Percentiles rank a stretch among this genome's conserved stretches.
These are phyloP conservation scores for Sipha flava DNA, from an alignment of 1,140 invertebrate genomes.

Conservation along the genomic window DNA sequence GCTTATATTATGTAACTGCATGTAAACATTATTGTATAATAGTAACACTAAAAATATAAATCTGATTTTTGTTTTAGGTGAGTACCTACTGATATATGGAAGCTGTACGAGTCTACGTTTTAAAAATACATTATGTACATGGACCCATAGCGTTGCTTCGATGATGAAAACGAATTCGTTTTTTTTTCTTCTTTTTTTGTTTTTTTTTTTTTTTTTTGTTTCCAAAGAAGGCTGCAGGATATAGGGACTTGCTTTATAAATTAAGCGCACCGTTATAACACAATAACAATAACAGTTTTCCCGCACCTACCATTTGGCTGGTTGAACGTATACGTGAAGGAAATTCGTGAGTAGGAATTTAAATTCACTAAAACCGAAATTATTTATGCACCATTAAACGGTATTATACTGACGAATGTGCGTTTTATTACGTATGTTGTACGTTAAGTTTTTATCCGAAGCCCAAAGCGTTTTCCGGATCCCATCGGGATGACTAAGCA, in stretches of 20 bases:
- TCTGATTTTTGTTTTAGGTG: conserved; percentile 8
- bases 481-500: too few relatives aligned
- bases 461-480: too few relatives aligned
- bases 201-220: too few relatives aligned
- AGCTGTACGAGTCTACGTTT: not conserved
- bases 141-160: too few relatives aligned
- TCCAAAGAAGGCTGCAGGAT: not conserved
- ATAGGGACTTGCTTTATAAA: not conserved
- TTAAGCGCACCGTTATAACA: not conserved
- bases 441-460: not conserved
- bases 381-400: conserved; percentile 4
- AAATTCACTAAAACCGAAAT: conserved; percentile 6
- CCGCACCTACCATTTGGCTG: not conserved
- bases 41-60: not conserved
- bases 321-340: not conserved
- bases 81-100: not conserved
- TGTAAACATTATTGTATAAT: not conserved
- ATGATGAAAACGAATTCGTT: not conserved
- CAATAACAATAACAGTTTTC: conserved; percentile 12
- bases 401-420: not conserved
- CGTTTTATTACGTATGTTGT: not conserved
- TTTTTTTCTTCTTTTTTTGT: too few relatives aligned
- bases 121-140: too few relatives aligned
- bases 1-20: not conserved
- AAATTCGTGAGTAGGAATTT: not conserved